phyloP scores from a whole-genome alignment of 2,113 vertebrate genomes.

The Crotophaga sulcirostris region DNA sequence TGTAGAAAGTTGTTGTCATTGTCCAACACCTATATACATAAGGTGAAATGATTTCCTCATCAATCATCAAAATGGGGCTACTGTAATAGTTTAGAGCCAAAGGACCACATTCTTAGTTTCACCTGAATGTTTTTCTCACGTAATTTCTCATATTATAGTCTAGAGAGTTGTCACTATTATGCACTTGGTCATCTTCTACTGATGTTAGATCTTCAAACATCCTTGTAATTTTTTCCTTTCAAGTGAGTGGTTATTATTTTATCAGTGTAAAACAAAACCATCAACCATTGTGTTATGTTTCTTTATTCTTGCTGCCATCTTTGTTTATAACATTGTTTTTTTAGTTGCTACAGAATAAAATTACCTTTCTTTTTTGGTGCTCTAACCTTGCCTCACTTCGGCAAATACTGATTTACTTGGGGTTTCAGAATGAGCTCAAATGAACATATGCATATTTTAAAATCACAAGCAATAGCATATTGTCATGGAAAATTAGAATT shows the following conservation, averaged over 20 bases:
- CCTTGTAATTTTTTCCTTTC: neutral
- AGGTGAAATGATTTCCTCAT: neutral
- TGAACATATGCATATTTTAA: neutral
- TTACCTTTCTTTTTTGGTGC: neutral
- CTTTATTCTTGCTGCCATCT: neutral
- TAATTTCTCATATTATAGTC: neutral
- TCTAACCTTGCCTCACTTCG: neutral
- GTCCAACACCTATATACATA: neutral
- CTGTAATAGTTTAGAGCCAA: neutral
- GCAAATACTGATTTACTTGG: neutral
- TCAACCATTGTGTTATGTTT: neutral
- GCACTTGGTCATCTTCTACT: neutral
- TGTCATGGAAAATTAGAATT: neutral
- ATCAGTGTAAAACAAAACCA: neutral
- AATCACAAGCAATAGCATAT: neutral
- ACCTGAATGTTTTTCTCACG: neutral
- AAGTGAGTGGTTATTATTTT: neutral
- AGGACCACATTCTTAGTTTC: neutral
- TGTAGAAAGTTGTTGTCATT: neutral
- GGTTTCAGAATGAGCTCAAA: neutral
- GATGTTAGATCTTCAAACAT: neutral
- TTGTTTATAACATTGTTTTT: neutral
- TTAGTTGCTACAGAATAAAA: neutral
- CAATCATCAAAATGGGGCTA: neutral
- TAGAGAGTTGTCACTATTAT: neutral